Evolutionary conservation across 2,888 invertebrate genomes (phyloP), one percentile per base, ranked within the genome.

Genomic region (Hirtodrosophila alboralis): DNA sequence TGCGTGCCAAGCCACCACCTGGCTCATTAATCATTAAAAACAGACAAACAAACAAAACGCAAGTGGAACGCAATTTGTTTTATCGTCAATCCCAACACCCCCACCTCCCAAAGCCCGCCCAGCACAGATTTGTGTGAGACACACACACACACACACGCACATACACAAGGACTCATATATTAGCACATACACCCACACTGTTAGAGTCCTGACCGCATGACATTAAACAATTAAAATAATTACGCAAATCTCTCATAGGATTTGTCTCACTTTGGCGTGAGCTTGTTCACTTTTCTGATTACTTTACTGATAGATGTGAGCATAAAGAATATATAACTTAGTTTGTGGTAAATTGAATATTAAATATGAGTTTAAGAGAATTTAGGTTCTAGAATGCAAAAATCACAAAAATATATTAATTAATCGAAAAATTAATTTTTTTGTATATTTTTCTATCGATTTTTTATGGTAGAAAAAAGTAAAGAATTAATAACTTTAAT

Each of bases 181-280:
- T 6, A 47, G n/a, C 47, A 37, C 44, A 23, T 23, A 23, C n/a
- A n/a, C 23, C 23, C 23, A 34, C 44, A 59, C 40, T 27, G 40
- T 47, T 37, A 40, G 36, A 53, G 57, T 67, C 69, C 80, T 75
- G 66, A 78, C 84, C 86, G 62, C 81, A 81, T 84, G 84, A 81
- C 81, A 86, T 86, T 81, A 76, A 85, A 86, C 84, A 84, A 84
- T 84, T 84, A 86, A 84, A 84, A 81, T 84, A 84, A 84, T 81
- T 84, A 86, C 81, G 64, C 73, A 72, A 76, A 78, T 73, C 75
- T 78, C 84, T 79, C 78, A 67, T 61, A 81, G 85, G 86, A 84
- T 74, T 86, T 76, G 84, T 67, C 67, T 58, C 68, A 60, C 68
- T 62, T 68, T 63, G 53, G 63, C 53, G 41, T 48, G 43, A 57